A percentile compares a stretch with the other conserved stretches of the same genome.
Conservation (phyloP, 53 echinoderm and acorn worm species). For the Apostichopus leukothele region DNA sequence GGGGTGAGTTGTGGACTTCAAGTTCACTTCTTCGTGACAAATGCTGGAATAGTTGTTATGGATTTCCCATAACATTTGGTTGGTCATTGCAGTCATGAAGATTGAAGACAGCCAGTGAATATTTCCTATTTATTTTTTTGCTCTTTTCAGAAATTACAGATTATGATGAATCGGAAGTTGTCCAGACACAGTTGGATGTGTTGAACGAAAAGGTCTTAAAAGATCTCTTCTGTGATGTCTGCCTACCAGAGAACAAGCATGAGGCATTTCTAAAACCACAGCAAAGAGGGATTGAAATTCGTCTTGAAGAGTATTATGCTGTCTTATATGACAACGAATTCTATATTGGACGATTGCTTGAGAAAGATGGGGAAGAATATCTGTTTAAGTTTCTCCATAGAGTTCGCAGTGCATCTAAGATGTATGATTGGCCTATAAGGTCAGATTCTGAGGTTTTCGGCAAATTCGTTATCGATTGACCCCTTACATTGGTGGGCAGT, state of each 20-base stretch:
- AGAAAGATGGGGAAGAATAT: conserved; percentile 15
- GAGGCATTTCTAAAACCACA: not conserved
- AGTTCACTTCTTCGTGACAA: too few species aligned
- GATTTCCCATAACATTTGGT: too few species aligned
- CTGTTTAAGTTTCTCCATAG: conserved; percentile 17
- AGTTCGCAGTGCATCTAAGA: not conserved
- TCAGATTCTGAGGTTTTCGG: conserved; percentile 7
- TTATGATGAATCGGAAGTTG: not conserved
- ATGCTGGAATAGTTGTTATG: too few species aligned
- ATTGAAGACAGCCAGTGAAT: too few species aligned
- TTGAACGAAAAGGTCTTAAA: not conserved
- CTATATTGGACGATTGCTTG: conserved; percentile 1
- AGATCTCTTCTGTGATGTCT: conserved; percentile 3
- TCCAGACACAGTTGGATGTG: not conserved
- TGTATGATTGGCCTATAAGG: conserved; percentile 12
- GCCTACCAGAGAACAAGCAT: not conserved
- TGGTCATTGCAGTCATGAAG: too few species aligned
- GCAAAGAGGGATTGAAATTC: not conserved
- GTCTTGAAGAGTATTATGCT: conserved; percentile 18
- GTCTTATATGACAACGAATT: conserved; percentile 18
- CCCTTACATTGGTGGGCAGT: not conserved
- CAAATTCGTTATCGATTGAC: conserved; percentile 15
- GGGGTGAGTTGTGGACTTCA: too few species aligned
- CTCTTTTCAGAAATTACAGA: not conserved
- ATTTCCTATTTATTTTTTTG: not conserved